A percentile compares a stretch with the other conserved stretches of the same genome.
Evolutionary conservation across 2,888 invertebrate genomes (phyloP).

Genomic region (Meandrusa payeni): DNA sequence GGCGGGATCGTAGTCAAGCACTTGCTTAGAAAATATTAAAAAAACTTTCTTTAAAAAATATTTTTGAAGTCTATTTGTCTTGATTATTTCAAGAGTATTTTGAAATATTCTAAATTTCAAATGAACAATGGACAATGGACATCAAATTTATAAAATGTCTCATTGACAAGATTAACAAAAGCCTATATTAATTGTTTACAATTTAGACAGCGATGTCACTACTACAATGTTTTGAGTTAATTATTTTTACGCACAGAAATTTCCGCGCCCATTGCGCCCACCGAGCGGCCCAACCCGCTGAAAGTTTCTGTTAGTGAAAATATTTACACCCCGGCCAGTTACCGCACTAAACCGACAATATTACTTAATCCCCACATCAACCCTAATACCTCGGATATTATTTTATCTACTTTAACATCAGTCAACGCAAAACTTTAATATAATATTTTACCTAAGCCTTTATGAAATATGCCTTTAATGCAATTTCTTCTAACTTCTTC

Average conservation of each 20-base stretch:
- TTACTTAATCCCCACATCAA: conserved; percentile 21
- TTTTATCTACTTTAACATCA: conserved; percentile 6
- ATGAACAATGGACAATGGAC: no score
- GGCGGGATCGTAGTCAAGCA: no score
- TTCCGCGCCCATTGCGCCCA: conserved; percentile 6
- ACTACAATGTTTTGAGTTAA: conserved; percentile 11
- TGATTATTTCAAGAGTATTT: no score
- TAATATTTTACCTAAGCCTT: not conserved
- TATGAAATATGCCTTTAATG: not conserved
- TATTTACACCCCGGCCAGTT: conserved; percentile 15
- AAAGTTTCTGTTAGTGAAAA: conserved; percentile 14
- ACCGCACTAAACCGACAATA: conserved; percentile 10
- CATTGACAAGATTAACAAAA: no score
- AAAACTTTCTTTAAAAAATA: no score
- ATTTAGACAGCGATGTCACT: conserved; percentile 4
- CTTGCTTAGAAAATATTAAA: no score
- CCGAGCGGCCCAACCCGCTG: not conserved
- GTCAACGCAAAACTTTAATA: conserved; percentile 2
- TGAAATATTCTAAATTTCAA: no score
- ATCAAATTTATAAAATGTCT: no score
- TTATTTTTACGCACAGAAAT: conserved; percentile 12
- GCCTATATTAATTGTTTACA: no score
- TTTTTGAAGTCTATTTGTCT: no score
- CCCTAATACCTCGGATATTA: conserved; percentile 7
- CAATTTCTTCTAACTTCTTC: no score